Percentiles rank a stretch among this genome's conserved stretches.
These are phyloP conservation scores for Oreochromis tanganicae DNA, from an alignment of 2,113 vertebrate genomes.

Conservation along the genomic window DNA sequence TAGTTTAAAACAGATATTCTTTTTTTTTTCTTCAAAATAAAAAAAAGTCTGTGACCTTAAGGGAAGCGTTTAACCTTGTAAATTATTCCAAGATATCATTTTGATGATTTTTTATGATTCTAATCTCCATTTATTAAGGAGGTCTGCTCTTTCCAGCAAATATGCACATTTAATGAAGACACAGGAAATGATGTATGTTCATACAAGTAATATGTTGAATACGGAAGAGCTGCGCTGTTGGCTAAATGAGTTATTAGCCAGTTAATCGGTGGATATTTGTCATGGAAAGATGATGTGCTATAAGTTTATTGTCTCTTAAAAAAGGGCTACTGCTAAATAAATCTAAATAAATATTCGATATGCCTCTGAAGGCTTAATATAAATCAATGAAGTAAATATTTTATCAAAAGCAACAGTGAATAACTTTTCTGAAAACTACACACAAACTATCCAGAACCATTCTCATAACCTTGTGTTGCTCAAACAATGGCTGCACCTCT, in stretches of 20 bases:
- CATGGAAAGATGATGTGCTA: background rate
- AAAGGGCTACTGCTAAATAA: background rate
- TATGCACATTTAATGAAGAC: background rate
- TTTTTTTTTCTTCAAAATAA: background rate
- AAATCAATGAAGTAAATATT: background rate
- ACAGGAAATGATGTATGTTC: background rate
- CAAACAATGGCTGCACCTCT: background rate
- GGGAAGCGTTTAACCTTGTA: background rate
- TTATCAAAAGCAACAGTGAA: background rate
- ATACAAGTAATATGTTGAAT: background rate
- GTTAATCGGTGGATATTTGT: background rate
- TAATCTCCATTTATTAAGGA: background rate
- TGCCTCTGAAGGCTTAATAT: background rate
- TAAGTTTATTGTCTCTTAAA: background rate
- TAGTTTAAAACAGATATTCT: conserved; percentile 13
- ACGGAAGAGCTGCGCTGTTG: background rate
- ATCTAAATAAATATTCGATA: background rate
- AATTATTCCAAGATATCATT: background rate
- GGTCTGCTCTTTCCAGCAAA: background rate
- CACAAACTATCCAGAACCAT: background rate
- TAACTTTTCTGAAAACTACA: background rate
- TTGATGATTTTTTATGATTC: background rate
- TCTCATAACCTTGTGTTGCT: background rate
- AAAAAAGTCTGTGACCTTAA: background rate
- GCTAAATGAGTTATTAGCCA: background rate